A percentile compares a stretch with the other conserved stretches of the same genome.
These are phyloP conservation scores for Stichodactyla helianthus DNA, from an alignment of 64 coral and sea anemone genomes.

Conservation along the genomic window DNA sequence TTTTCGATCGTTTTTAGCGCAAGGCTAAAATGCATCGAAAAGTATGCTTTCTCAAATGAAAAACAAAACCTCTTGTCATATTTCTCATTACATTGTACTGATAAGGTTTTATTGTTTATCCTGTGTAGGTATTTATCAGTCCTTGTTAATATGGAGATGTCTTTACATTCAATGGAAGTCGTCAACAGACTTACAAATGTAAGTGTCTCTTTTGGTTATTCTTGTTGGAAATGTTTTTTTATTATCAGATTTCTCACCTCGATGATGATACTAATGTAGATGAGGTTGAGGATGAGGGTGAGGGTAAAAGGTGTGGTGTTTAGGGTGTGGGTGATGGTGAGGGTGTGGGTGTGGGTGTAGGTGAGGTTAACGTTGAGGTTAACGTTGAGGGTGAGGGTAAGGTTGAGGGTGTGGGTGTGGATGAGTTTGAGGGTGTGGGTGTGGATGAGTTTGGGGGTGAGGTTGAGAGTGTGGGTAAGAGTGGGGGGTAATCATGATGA, in stretches of 20 bases:
- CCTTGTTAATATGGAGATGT: slow-evolving; percentile 99
- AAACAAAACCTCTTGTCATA: no score
- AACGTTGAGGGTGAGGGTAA: no score
- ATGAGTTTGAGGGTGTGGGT: background rate
- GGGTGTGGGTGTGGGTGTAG: no score
- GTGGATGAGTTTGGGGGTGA: background rate
- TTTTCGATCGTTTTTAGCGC: no score
- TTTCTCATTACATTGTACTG: background rate
- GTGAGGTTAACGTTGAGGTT: background rate
- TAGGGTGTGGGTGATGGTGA: background rate
- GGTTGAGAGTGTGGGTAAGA: background rate
- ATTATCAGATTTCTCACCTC: background rate
- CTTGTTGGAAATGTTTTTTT: no score
- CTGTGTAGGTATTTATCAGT: slow-evolving; percentile 88
- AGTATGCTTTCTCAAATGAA: no score
- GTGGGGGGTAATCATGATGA: slow-evolving; percentile 9
- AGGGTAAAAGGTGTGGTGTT: no score
- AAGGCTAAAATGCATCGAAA: no score
- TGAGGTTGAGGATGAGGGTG: background rate
- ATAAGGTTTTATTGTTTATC: background rate
- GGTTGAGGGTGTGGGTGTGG: background rate
- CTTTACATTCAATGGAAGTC: slow-evolving; percentile 98
- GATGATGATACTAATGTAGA: background rate
- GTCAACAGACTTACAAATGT: slow-evolving; percentile 97
- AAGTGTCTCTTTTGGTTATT: background rate